Conservation (phyloP, 2,797 vertebrate species). For the Sternotherus odoratus region DNA sequence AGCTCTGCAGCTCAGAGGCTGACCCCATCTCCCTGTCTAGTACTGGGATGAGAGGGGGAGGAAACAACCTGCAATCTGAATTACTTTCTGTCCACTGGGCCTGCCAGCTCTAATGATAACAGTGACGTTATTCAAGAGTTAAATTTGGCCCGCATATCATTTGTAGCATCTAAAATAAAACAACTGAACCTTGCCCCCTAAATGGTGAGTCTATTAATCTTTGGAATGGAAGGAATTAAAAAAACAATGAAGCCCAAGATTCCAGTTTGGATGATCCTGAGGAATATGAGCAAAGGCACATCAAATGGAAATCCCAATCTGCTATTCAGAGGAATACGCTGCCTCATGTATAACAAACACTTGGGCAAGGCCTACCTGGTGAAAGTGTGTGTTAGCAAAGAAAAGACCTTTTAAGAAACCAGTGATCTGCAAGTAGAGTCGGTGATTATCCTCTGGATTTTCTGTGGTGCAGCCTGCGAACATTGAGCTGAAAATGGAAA, state of each 20-base stretch:
- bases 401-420: slow-evolving; percentile 76
- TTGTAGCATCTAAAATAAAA: background rate
- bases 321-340: background rate
- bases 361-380: slow-evolving; percentile 75
- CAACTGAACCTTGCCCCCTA: background rate
- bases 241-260: background rate
- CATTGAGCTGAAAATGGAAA: slow-evolving; percentile 67
- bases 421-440: slow-evolving; percentile 76
- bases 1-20: background rate
- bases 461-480: slow-evolving; percentile 54
- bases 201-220: background rate
- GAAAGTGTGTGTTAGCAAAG: slow-evolving; percentile 54
- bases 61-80: background rate
- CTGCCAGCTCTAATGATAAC: background rate
- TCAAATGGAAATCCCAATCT: slow-evolving; percentile 10
- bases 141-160: background rate
- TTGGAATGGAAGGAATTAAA: background rate
- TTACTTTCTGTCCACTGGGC: background rate
- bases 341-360: background rate
- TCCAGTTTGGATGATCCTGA: background rate
- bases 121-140: background rate
- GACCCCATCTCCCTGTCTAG: background rate
- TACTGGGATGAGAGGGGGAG: background rate
- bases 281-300: background rate
- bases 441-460: slow-evolving; percentile 69